These are phyloP conservation scores for Eumerus sabulonum DNA, from an alignment of 2,888 invertebrate species.

Conservation along the genomic window DNA sequence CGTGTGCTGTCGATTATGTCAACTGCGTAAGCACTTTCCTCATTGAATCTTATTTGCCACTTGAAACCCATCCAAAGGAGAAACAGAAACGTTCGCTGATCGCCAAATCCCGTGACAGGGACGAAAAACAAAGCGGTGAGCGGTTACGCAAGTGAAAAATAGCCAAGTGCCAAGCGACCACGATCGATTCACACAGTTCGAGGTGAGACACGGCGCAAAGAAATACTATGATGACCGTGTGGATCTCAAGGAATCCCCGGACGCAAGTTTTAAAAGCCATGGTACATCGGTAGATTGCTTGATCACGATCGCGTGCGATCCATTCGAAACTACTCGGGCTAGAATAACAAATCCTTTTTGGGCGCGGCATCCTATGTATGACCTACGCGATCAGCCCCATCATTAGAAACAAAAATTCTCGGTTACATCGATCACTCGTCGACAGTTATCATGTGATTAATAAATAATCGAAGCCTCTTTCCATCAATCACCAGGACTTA, in stretches of 20 bases:
- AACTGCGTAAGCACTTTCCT: slow-evolving; percentile 65
- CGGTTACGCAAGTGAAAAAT: slow-evolving; percentile 39
- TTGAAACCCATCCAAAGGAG: slow-evolving; percentile 37
- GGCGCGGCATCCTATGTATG: too few relatives aligned
- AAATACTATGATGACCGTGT: slow-evolving; percentile 16
- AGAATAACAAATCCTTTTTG: too few relatives aligned
- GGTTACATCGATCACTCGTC: slow-evolving; percentile 57
- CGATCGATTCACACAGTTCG: slow-evolving; percentile 23
- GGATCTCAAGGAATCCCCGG: slow-evolving; percentile 18
- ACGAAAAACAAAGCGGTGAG: slow-evolving; percentile 13
- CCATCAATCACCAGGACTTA: slow-evolving; percentile 11
- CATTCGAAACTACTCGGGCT: too few relatives aligned
- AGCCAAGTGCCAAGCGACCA: too few relatives aligned
- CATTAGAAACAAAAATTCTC: slow-evolving; percentile 53
- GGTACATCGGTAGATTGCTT: slow-evolving; percentile 7
- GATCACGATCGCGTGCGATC: slow-evolving; percentile 13
- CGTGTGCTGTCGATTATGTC: slow-evolving; percentile 66
- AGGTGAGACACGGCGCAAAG: slow-evolving; percentile 18
- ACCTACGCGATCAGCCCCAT: too few relatives aligned
- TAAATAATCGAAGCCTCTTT: too few relatives aligned
- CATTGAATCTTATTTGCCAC: slow-evolving; percentile 50
- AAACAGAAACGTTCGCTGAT: slow-evolving; percentile 22
- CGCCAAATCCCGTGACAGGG: slow-evolving; percentile 11
- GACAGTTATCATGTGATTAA: too few relatives aligned
- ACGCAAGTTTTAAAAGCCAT: slow-evolving; percentile 33